phyloP scores from a whole-genome alignment of 2,113 vertebrate species.

The Halichoerus grypus region DNA sequence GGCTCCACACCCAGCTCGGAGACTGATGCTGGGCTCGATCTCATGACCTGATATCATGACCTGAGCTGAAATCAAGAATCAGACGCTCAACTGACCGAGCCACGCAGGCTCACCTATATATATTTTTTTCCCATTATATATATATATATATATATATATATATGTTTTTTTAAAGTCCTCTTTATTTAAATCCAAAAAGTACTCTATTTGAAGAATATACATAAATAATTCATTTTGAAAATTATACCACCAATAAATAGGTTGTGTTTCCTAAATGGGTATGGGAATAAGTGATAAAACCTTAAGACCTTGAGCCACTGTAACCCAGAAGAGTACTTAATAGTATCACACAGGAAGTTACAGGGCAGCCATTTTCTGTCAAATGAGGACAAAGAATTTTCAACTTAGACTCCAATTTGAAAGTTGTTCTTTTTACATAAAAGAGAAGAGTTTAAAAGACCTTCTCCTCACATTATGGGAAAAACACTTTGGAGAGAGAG shows the following conservation, averaged over 20 bases:
- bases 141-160: too few species aligned
- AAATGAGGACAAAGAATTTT: background rate
- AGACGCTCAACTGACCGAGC: too few species aligned
- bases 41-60: too few species aligned
- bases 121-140: too few species aligned
- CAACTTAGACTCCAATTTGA: background rate
- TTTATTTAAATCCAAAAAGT: background rate
- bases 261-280: background rate
- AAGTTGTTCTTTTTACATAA: constrained; percentile 14
- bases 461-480: background rate
- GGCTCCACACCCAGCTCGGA: too few species aligned
- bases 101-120: too few species aligned
- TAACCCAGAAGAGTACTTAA: background rate
- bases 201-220: background rate
- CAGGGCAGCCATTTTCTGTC: background rate
- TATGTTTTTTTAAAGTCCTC: background rate
- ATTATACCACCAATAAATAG: background rate
- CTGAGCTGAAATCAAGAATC: too few species aligned
- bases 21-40: too few species aligned
- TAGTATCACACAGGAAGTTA: background rate
- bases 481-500: background rate
- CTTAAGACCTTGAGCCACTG: background rate
- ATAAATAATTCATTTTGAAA: constrained; percentile 44
- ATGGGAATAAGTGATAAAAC: background rate
- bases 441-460: background rate